A percentile compares a stretch with the other conserved stretches of the same genome.
Evolutionary conservation across 1,140 invertebrate species (phyloP).

Genomic region (Caenorhabditis brenneri): DNA sequence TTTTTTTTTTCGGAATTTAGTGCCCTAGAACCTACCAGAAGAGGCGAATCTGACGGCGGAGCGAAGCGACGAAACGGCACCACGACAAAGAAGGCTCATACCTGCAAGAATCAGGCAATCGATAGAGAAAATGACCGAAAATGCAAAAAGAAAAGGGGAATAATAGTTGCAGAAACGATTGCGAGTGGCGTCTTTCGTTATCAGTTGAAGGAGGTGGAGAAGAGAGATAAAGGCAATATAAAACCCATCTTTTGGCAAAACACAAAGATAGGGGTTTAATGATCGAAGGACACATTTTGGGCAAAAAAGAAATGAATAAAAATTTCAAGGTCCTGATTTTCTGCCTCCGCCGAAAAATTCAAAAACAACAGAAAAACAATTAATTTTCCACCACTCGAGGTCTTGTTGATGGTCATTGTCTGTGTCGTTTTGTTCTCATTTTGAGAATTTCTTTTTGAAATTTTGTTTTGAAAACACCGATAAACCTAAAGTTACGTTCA

Average conservation of each 20-base stretch:
- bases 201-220: no score
- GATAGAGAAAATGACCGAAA: not conserved
- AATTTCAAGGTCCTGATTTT: not conserved
- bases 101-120: not conserved
- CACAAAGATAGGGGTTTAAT: not conserved
- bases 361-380: not conserved
- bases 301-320: no score
- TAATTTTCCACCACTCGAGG: not conserved
- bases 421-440: no score
- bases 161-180: not conserved
- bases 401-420: no score
- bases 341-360: not conserved
- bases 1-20: no score
- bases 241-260: not conserved
- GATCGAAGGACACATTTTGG: not conserved
- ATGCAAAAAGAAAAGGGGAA: not conserved
- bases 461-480: no score
- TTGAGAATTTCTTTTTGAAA: no score
- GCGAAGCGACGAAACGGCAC: not conserved
- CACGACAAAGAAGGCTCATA: conserved; percentile 5
- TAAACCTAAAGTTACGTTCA: no score
- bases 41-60: conserved; percentile 3
- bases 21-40: not conserved
- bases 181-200: not conserved
- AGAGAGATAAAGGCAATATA: conserved; percentile 2